Evolutionary conservation across 2,888 invertebrate species (phyloP), one percentile per base, ranked within the genome.

Genomic region (Microdon myrmicae): DNA sequence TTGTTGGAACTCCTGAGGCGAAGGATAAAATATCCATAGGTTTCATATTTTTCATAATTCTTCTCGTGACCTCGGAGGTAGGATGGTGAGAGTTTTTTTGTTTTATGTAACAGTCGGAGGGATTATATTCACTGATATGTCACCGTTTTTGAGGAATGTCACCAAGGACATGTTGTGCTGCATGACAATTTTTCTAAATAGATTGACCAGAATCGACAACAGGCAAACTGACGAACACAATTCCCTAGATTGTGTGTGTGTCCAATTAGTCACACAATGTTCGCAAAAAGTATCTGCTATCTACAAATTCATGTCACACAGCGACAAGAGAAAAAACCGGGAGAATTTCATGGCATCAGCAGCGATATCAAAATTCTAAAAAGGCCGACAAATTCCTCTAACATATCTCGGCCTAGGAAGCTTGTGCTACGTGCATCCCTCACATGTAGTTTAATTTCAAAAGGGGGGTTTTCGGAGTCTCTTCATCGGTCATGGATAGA

Each of bases 371-470:
- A 64, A 58, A 58, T 58, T 58, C 41, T 35, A 39, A 47, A 64
- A 64, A 48, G 58, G 51, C 58, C 64, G 64, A 64, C 64, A 53
- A 58, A 64, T 58, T 64, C 58, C 26, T 47, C 31, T 31, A 38
- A 58, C 56, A 64, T 58, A 58, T 58, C 43, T 58, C 41, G 64
- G n/a, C 47, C 64, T 58, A 58, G 58, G 64, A 64, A 64, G 51
- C 20, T 23, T 43, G n/a, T n/a, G 38, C 9, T 56, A 39, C 26
- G 23, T 17, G 14, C 10, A 25, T 37, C 7, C 20, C 34, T 19
- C 32, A 10, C 17, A 14, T 12, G 3, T 39, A 9, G 14, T 25
- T 13, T 17, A n/a, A 4, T 6, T 23, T 9, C 5, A 2, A 28
- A 22, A 37, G 7, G 14, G 10, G 23, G 16, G 28, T 26, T 3